phyloP scores from a whole-genome alignment of 2,888 invertebrate genomes.

The Calameuta pallipes region DNA sequence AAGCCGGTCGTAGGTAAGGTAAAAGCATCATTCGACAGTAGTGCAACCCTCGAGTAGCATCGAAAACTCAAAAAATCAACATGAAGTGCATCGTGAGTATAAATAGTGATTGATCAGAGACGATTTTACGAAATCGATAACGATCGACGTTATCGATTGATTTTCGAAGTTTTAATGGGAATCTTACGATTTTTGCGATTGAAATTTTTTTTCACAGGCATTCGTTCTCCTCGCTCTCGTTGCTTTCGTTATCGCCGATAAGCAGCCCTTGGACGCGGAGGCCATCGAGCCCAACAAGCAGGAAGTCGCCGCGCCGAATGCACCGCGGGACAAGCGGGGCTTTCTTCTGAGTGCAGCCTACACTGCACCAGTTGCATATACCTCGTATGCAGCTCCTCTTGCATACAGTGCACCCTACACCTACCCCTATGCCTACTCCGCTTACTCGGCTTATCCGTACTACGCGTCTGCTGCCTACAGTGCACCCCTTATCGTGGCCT shows the following conservation, averaged over 20 bases:
- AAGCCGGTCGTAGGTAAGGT: constrained; percentile 39
- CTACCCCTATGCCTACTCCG: constrained; percentile 48
- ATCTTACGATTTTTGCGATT: too few species aligned
- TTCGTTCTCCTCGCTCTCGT: constrained; percentile 47
- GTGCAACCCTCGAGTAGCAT: constrained; percentile 33
- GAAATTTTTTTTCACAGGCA: constrained; percentile 32
- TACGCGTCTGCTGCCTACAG: constrained; percentile 49
- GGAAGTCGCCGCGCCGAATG: constrained; percentile 30
- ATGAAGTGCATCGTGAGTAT: constrained; percentile 53
- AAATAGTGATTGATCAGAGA: background rate
- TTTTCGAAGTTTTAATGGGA: background rate
- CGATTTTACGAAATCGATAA: background rate
- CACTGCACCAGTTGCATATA: constrained; percentile 51
- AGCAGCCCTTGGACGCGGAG: constrained; percentile 51
- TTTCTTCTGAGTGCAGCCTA: constrained; percentile 50
- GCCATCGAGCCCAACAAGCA: constrained; percentile 45
- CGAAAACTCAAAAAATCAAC: constrained; percentile 38
- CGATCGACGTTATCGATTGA: background rate
- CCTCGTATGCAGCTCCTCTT: constrained; percentile 42
- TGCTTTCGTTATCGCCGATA: constrained; percentile 43
- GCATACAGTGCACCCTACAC: constrained; percentile 28
- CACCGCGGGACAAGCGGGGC: constrained; percentile 50
- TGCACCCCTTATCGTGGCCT: constrained; percentile 41
- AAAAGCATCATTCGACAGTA: constrained; percentile 51
- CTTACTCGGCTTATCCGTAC: constrained; percentile 49